Conservation (phyloP, 2,888 invertebrate genomes). For the Amphimallon solstitiale region DNA sequence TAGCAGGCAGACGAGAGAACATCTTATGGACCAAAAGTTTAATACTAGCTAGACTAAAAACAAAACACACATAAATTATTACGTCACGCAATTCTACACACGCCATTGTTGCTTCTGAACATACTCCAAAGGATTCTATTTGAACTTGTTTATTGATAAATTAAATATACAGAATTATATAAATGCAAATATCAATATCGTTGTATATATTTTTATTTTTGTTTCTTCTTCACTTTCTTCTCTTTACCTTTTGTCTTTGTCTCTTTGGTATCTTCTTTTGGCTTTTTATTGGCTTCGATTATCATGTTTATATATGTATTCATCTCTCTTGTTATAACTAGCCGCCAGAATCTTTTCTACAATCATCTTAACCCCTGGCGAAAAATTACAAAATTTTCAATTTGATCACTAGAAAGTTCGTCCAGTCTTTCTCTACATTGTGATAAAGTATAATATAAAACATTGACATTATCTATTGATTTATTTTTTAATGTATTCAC, state of each 20-base stretch:
- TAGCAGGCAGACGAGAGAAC: too few species aligned
- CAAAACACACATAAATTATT: too few species aligned
- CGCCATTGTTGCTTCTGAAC: too few species aligned
- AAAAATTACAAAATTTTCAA: conserved; percentile 26
- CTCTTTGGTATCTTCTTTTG: background rate
- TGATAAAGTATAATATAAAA: background rate
- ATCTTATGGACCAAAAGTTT: too few species aligned
- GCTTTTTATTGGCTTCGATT: background rate
- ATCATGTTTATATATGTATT: conserved; percentile 29
- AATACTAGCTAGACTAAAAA: too few species aligned
- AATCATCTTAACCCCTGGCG: conserved; percentile 30
- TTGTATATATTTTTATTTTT: conserved; percentile 17
- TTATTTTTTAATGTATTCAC: conserved; percentile 8
- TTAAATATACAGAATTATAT: background rate
- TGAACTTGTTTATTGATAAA: background rate
- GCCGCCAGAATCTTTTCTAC: conserved; percentile 26
- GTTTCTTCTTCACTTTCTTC: conserved; percentile 3
- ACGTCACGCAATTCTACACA: too few species aligned
- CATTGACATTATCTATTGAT: conserved; percentile 21
- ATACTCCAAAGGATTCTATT: too few species aligned
- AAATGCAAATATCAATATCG: background rate
- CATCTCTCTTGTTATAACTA: conserved; percentile 23
- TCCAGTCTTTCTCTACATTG: conserved; percentile 36
- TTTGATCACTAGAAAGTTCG: conserved; percentile 34
- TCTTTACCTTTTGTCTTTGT: background rate